Evolutionary conservation across 2,888 invertebrate genomes (phyloP), one percentile per base, ranked within the genome.

Genomic region (Nymphalis c-album): DNA sequence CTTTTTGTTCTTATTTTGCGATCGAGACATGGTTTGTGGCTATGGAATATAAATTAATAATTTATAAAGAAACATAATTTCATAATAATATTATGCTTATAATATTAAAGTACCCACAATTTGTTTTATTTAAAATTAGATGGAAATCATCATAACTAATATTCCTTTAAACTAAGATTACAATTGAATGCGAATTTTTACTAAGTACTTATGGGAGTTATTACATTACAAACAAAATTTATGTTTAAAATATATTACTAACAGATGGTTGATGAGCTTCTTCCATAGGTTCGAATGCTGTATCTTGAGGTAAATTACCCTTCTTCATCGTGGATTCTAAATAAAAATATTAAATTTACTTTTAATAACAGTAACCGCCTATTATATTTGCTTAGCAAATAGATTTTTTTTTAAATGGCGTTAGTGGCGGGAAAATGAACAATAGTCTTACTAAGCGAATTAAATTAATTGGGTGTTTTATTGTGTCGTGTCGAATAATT

Each of bases 271-370:
- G 86, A 61, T 69, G 76, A 58, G 90, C 91, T 75, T 80, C 82
- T 82, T 91, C 90, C 60, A 74, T 63, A 7, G 91, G 90, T 76
- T 88, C 87, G 58, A 75, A 75, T 50, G 91, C 90, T 18, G 76
- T 84, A 78, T 83, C 84, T 26, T 71, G 75, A 3, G 91, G 87
- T 76, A 89, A 79, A 75, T 83, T 80, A 22, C 76, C 85, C 60
- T 80, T 80, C 68, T 83, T 58, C 67, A 70, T 70, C 57, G 47
- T 64, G 40, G 20, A 50, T 60, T 45, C 26, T 26, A 20, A 8
- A 5, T 40, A 40, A 13, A 40, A 13, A 40, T 13, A 4, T 0
- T 31, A 40, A 40, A 13, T 13, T 40, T 0, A 13, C 13, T 40
- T 13, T 13, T 13, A 40, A 40, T 40, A 40, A 31, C 26, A 6